Evolutionary conservation across 2,888 invertebrate species (phyloP), one percentile per base, ranked within the genome.

Genomic region (Acronicta aceris): DNA sequence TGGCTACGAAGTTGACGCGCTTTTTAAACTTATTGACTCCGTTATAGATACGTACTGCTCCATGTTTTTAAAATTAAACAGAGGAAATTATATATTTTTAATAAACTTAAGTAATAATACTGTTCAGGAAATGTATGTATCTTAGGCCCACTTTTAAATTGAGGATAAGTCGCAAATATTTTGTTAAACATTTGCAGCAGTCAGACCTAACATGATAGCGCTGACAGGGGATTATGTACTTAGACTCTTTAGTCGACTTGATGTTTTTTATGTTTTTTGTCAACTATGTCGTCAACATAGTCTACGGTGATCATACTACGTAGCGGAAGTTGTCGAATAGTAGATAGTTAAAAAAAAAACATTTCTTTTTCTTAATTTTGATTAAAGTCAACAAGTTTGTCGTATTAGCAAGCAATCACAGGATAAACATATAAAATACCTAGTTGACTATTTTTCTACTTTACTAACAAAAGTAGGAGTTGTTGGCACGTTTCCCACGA

Each of bases 21-120:
- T 86, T 85, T 87, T 85, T 80, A 69, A 87, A 88, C 81, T 85
- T 88, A 89, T 88, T 82, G 86, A 83, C 85, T 85, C 78, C 76
- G 81, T 78, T 80, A 81, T 65, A 62, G 81, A 79, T 81, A 83
- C 76, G 78, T 77, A 77, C 70, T 81, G 77, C 38, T n/a, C 6
- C 38, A n/a, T 83, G 43, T 57, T 65, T 48, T 70, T 43, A 10
- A 43, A 58, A 49, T 57, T 65, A 25, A 52, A 48, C 13, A 30
- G 45, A 25, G 13, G 12, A 47, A 47, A 17, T 25, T 15, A 21
- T 65, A 38, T 38, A 5, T 5, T 36, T 36, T 36, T 6, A 36
- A 36, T 36, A n/a, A n/a, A n/a, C n/a, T 2, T 5, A 3, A 5
- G 36, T 30, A 1, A 9, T 1, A 30, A 21, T 21, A 21, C 2